Base-by-base conservation (phyloP, 2,888 invertebrate genomes). In the Drosophila austrosaltans region DNA sequence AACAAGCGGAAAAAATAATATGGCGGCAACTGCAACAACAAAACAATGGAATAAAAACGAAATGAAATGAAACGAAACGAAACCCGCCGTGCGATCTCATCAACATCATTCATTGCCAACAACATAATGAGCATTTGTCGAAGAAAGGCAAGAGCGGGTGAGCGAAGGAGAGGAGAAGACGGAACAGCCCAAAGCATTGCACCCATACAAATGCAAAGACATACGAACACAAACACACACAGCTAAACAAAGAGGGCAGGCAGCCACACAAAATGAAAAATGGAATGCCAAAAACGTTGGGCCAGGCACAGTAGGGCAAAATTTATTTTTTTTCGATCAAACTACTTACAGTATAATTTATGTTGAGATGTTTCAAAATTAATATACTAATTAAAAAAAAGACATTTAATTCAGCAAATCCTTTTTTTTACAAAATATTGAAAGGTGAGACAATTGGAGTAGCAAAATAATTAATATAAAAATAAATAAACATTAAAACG, bases 181-280 rank as follows among this genome's bases (percentile, higher is more conserved):
- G 48, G 22, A 69, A 71, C 77, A 80, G 81, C 75, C 77, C 79
- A 81, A 71, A 81, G 76, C 75, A 66, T 62, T 67, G 75, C 72
- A 74, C 64, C 42, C 70, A 78, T 58, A 72, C 75, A 71, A 54
- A 57, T 36, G 65, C 63, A 53, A 40, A 42, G 30, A 2, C 7
- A 30, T 57, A 58, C 22, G 6, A 22, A 10, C 20, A 53, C 57
- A 20, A 16, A 16, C 8, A 42, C 40, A 3, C 10, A 28, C 53
- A 70, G 36, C 36, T 42, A 10, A 48, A 60, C 40, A 67, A 39
- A 22, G 40, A 63, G 30, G 58, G 53, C 65, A 72, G 61, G 64
- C 71, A 68, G 30, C 25, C 36, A 65, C 73, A 86, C 87, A 83
- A 86, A 86, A 83, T 83, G 83, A 86, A 83, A 83, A 83, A 83